Conservation (phyloP, 2,797 vertebrate species). For the Euthynnus affinis region DNA sequence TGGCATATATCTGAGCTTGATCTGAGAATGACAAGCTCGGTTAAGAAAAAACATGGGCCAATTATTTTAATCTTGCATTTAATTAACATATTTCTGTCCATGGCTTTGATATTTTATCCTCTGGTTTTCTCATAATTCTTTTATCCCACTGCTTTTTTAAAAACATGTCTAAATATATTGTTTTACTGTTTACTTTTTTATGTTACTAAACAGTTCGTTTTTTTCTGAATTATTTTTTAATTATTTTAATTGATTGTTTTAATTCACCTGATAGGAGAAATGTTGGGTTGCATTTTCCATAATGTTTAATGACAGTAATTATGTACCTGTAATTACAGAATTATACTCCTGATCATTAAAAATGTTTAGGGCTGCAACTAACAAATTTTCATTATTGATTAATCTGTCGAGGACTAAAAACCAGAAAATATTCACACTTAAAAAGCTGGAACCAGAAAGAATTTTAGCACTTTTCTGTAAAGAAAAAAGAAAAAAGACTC, state of each 20-base stretch:
- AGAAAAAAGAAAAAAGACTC: no score
- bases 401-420: no score
- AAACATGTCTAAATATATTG: neutral
- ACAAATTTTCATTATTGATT: no score
- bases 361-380: neutral
- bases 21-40: slow-evolving; percentile 4
- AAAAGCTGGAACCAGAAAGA: no score
- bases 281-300: neutral
- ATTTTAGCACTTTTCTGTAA: no score
- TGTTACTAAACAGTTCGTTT: neutral
- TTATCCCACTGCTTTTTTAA: neutral
- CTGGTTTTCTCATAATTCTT: neutral
- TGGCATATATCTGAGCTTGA: slow-evolving; percentile 6
- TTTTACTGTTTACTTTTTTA: neutral
- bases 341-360: slow-evolving; percentile 1
- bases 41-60: neutral
- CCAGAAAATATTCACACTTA: no score
- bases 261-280: neutral
- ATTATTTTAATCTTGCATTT: slow-evolving; percentile 8
- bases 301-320: neutral
- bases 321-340: neutral
- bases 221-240: neutral
- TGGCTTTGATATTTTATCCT: slow-evolving; percentile 2
- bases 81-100: neutral
- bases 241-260: slow-evolving; percentile 3